These are phyloP conservation scores for Tortricodes alternella DNA, from an alignment of 2,888 invertebrate genomes.

Conservation along the genomic window DNA sequence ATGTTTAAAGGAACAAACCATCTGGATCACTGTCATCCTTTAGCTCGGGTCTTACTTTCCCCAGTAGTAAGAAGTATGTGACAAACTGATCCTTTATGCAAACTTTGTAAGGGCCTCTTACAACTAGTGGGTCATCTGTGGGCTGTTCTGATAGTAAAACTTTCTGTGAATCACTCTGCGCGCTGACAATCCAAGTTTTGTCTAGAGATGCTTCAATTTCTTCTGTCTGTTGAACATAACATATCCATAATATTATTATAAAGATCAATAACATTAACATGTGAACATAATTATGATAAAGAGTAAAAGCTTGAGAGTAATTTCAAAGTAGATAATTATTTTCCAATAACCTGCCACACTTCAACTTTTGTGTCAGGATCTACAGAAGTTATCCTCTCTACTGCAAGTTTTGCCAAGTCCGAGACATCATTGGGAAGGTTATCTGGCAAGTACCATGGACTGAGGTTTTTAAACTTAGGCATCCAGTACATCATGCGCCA, in stretches of 20 bases:
- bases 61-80: conserved; percentile 91
- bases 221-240: conserved; percentile 77
- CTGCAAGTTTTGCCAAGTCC: conserved; percentile 91
- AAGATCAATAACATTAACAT: neutral
- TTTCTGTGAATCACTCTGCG: conserved; percentile 90
- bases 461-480: conserved; percentile 96
- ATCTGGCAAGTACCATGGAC: conserved; percentile 92
- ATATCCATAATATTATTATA: neutral
- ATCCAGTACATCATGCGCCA: conserved; percentile 95
- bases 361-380: conserved; percentile 88
- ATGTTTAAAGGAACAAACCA: conserved; percentile 69
- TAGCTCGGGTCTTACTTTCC: conserved; percentile 80
- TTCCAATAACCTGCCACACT: conserved; percentile 87
- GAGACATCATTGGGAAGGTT: conserved; percentile 89
- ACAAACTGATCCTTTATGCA: conserved; percentile 90
- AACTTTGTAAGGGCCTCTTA: conserved; percentile 92
- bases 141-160: conserved; percentile 85
- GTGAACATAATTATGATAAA: no score
- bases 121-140: conserved; percentile 85
- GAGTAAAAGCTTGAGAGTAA: no score
- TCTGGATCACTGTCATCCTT: conserved; percentile 83
- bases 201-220: conserved; percentile 90
- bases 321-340: no score
- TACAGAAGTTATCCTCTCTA: conserved; percentile 91
- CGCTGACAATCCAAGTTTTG: conserved; percentile 96